phyloP scores from a whole-genome alignment of 2,113 vertebrate species.

The Rhegmatorhina hoffmannsi region DNA sequence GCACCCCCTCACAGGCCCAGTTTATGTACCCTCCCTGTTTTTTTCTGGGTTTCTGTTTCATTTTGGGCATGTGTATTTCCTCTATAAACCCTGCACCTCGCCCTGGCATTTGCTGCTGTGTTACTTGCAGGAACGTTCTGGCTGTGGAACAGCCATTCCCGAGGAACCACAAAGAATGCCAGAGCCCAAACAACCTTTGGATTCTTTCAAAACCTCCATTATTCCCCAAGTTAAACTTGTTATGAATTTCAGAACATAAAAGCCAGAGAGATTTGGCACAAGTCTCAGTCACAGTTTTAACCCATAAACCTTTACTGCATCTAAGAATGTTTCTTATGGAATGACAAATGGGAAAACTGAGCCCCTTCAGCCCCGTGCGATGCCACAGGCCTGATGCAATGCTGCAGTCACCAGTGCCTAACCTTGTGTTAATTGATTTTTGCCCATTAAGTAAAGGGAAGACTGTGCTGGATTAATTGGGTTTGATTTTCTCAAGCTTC shows the following conservation, averaged over 20 bases:
- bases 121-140: background rate
- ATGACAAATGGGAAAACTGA: background rate
- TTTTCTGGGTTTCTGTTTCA: background rate
- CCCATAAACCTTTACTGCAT: background rate
- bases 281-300: background rate
- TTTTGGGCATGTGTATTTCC: conserved; percentile 21
- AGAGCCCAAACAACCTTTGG: background rate
- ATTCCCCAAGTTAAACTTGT: background rate
- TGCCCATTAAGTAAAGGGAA: background rate
- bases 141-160: background rate
- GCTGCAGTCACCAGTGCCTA: background rate
- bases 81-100: background rate
- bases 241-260: background rate
- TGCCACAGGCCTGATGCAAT: rapidly evolving
- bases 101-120: background rate
- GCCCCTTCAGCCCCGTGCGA: background rate
- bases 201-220: background rate
- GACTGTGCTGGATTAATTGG: background rate
- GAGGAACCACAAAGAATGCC: background rate
- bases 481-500: background rate
- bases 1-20: background rate
- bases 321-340: background rate
- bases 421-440: background rate
- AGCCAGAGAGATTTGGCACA: background rate
- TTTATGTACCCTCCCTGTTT: background rate